Evolutionary conservation across 2,888 invertebrate genomes (phyloP).

Genomic region (Dysmachus trigonus): DNA sequence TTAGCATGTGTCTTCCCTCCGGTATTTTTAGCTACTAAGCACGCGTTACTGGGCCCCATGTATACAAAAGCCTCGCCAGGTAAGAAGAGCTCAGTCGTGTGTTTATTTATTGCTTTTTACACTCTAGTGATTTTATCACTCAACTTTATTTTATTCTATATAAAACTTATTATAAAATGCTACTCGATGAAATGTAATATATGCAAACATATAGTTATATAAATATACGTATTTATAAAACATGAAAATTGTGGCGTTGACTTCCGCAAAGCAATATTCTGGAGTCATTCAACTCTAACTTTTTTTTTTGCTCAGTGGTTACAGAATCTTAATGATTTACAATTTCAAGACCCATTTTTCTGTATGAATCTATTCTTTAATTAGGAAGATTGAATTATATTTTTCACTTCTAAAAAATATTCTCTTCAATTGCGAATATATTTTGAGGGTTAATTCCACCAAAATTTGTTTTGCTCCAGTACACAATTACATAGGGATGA

Average conservation of each 20-base stretch:
- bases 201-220: not conserved
- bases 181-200: not conserved
- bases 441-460: not conserved
- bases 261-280: not conserved
- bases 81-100: not conserved
- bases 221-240: not conserved
- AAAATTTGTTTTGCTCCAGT: not conserved
- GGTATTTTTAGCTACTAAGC: not conserved
- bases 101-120: not conserved
- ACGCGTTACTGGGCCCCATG: not conserved
- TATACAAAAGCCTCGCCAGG: not conserved
- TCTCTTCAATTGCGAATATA: not conserved
- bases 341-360: no score
- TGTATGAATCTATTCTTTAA: not conserved
- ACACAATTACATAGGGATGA: not conserved
- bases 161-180: not conserved
- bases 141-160: not conserved
- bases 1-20: not conserved
- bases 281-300: not conserved
- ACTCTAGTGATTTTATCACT: not conserved
- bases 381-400: not conserved
- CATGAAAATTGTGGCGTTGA: not conserved
- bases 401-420: not conserved
- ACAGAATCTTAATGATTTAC: no score
- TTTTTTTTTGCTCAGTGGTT: no score